Evolutionary conservation across 2,888 invertebrate species (phyloP).

Genomic region (Automeris io): DNA sequence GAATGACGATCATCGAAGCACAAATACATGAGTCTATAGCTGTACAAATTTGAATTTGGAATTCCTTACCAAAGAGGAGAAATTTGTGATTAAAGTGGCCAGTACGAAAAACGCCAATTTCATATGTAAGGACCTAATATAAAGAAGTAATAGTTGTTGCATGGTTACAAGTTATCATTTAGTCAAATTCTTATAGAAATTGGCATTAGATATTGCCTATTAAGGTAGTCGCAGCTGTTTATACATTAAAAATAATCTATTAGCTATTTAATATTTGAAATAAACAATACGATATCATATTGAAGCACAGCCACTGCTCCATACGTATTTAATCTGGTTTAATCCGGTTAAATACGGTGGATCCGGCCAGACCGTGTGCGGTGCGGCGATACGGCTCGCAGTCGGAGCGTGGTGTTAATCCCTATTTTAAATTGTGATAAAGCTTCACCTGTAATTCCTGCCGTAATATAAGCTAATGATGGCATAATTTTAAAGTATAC

Average conservation of each 20-base stretch:
- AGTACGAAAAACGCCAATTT: too few species aligned
- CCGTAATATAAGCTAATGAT: slow-evolving; percentile 1
- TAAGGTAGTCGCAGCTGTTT: too few species aligned
- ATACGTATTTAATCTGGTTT: slow-evolving; percentile 53
- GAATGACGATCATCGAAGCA: too few species aligned
- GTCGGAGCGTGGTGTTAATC: slow-evolving; percentile 65
- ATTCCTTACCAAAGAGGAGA: too few species aligned
- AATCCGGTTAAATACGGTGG: slow-evolving; percentile 47
- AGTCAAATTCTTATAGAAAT: too few species aligned
- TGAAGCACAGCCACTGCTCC: slow-evolving; percentile 46
- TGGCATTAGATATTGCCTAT: too few species aligned
- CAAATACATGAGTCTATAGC: too few species aligned
- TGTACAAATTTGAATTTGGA: too few species aligned
- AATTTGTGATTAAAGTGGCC: too few species aligned
- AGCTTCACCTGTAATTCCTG: slow-evolving; percentile 52
- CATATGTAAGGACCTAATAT: too few species aligned
- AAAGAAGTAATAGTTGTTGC: too few species aligned
- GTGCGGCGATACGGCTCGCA: slow-evolving; percentile 51
- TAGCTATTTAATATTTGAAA: slow-evolving; percentile 55
- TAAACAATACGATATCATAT: slow-evolving; percentile 69
- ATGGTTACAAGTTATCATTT: too few species aligned
- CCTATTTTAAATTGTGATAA: slow-evolving; percentile 72
- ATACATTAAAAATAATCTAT: slow-evolving; percentile 39
- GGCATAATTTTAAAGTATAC: background rate
- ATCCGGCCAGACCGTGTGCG: slow-evolving; percentile 40